Evolutionary conservation across 37 sponge, comb jelly and placozoan species (phyloP), one percentile per base, ranked within the genome.

Genomic region (Geodia barretti): DNA sequence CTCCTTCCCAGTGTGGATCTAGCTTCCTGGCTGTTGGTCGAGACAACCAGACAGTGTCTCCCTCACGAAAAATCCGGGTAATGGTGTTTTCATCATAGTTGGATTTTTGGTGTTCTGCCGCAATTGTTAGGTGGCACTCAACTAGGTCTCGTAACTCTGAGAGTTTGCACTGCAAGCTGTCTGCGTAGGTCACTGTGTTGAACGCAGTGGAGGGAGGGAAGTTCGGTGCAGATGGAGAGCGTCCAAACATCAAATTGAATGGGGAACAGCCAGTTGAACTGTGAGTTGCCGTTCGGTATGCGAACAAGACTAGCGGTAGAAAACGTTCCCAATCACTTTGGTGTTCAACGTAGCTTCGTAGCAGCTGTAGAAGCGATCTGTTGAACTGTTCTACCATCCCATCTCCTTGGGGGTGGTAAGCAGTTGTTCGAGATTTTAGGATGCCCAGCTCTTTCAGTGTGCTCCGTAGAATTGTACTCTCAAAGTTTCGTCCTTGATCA

Each of bases 351-450:
- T 72, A 83, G 5, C 73, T 28, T 25, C 84, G 3, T 23, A 89
- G 70, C 73, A 89, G 64, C 35, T 89, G 84, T 1, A 89, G 68
- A 14, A 89, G 70, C 14, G 80, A 74, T 17, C 84, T 60, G 66
- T 89, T 89, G 29, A 73, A 74, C 0, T 84, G 58, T 59, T 89
- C 80, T 34, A 89, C 84, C 76, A 84, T 63, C 37, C 85, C 90
- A 62, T 89, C 84, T 0, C 90, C 80, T 75, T 78, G 76, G 21
- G 84, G 84, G 54, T 83, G 84, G 41, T 89, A 83, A 7, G 89
- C 58, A 20, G 89, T 78, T 3, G 84, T 89, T 3, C 68, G 41
- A 21, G 73, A 41, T 41, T 83, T 89, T 32, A n/a, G 5, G 24
- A 79, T 39, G 7, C 84, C 84, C 26, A 83, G 84, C 39, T 80